These are phyloP conservation scores for Keiferia lycopersicella DNA, from an alignment of 2,888 invertebrate species.

Conservation along the genomic window DNA sequence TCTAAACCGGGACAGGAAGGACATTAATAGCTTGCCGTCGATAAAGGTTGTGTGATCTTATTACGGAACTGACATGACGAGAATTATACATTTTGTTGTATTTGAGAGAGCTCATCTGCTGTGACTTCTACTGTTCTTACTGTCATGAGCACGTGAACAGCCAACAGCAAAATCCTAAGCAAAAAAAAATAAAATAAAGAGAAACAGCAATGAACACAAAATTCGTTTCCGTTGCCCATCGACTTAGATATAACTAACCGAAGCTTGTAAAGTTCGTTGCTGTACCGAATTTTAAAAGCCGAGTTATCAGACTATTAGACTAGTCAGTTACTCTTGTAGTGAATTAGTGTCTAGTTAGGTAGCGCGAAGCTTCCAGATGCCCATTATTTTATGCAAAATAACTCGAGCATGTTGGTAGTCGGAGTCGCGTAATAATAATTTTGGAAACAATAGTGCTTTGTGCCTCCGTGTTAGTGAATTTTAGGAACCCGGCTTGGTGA, in stretches of 20 bases:
- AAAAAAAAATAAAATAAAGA: neutral
- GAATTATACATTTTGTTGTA: too few species aligned
- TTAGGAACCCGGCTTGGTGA: slow-evolving; percentile 20
- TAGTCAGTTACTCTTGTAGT: slow-evolving; percentile 57
- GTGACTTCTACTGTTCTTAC: too few species aligned
- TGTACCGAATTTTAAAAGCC: slow-evolving; percentile 50
- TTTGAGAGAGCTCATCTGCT: too few species aligned
- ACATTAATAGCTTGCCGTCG: too few species aligned
- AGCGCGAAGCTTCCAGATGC: slow-evolving; percentile 48
- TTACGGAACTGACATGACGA: too few species aligned
- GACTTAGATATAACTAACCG: neutral
- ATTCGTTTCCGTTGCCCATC: slow-evolving; percentile 18
- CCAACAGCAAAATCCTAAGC: neutral
- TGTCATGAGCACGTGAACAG: too few species aligned
- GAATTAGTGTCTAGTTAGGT: slow-evolving; percentile 56
- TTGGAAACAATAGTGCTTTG: slow-evolving; percentile 61
- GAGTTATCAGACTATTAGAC: slow-evolving; percentile 44
- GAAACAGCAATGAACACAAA: neutral
- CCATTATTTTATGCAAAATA: slow-evolving; percentile 72
- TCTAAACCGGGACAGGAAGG: neutral
- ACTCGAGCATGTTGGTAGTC: slow-evolving; percentile 47
- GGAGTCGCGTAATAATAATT: slow-evolving; percentile 64
- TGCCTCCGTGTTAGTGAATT: slow-evolving; percentile 42
- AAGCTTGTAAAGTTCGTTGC: slow-evolving; percentile 21
- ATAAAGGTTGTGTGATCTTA: too few species aligned